These are phyloP conservation scores for Chironomus tepperi DNA, from an alignment of 1,140 invertebrate species.

Conservation along the genomic window DNA sequence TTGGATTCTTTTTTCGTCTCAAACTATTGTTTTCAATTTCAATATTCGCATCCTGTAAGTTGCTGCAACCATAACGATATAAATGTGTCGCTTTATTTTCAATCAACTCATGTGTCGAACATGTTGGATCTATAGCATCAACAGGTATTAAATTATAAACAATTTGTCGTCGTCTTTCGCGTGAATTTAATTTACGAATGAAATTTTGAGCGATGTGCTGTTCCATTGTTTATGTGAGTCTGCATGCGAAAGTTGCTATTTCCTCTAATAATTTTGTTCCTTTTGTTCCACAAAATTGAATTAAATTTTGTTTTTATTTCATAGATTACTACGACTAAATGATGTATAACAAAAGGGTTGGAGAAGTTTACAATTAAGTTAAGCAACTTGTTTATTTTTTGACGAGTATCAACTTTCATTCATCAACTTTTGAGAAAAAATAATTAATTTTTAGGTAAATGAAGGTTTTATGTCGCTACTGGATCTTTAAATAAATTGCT, in stretches of 20 bases:
- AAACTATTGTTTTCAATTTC: conserved; percentile 16
- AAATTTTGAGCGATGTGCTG: not conserved
- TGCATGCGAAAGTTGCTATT: not conserved
- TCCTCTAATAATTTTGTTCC: not conserved
- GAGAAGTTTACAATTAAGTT: too few relatives aligned
- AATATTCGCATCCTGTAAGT: not conserved
- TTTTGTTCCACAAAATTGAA: not conserved
- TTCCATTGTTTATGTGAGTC: not conserved
- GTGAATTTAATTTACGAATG: conserved; percentile 16
- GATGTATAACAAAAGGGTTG: too few relatives aligned
- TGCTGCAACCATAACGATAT: conserved; percentile 10
- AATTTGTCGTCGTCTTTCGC: not conserved
- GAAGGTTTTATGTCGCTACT: too few relatives aligned
- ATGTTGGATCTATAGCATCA: not conserved
- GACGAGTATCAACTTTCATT: too few relatives aligned
- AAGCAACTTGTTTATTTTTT: too few relatives aligned
- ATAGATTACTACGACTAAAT: too few relatives aligned
- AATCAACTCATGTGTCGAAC: not conserved
- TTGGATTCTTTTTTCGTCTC: conserved; percentile 25
- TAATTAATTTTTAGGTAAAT: too few relatives aligned
- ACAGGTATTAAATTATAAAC: not conserved
- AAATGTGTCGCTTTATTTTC: not conserved
- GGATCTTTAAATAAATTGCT: too few relatives aligned
- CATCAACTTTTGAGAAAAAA: too few relatives aligned
- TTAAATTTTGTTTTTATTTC: too few relatives aligned